These are phyloP conservation scores for Typhlichthys subterraneus DNA, from an alignment of 2,797 vertebrate species.

Conservation along the genomic window DNA sequence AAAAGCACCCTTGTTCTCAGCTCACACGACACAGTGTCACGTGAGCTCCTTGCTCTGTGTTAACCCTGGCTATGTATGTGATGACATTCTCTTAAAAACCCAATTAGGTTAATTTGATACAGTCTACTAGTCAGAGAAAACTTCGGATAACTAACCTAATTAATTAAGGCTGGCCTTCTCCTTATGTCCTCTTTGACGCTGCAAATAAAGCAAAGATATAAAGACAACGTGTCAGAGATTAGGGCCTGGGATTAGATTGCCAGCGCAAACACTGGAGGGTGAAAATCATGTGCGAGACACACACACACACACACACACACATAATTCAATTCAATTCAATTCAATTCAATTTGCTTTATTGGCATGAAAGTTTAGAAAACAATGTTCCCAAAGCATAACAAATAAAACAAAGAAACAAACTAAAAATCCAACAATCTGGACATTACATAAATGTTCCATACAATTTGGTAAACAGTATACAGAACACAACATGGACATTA, in stretches of 20 bases:
- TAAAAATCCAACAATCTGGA: too few species aligned
- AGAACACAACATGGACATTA: too few species aligned
- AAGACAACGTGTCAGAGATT: slow-evolving; percentile 73
- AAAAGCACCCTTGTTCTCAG: slow-evolving; percentile 55
- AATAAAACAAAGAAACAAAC: too few species aligned
- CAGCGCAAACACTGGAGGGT: slow-evolving; percentile 64
- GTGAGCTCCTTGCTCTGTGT: slow-evolving; percentile 56
- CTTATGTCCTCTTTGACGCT: slow-evolving; percentile 66
- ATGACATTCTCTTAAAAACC: slow-evolving; percentile 73
- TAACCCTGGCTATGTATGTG: slow-evolving; percentile 71
- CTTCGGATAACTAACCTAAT: slow-evolving; percentile 83
- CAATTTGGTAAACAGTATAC: too few species aligned
- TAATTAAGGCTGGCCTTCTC: slow-evolving; percentile 77
- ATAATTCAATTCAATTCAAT: too few species aligned
- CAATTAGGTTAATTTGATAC: slow-evolving; percentile 81
- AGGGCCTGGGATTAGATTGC: slow-evolving; percentile 73
- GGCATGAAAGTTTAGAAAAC: too few species aligned
- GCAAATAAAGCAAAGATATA: slow-evolving; percentile 70
- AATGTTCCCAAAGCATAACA: too few species aligned
- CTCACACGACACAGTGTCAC: slow-evolving; percentile 52
- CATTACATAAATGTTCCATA: too few species aligned
- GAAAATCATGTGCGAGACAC: slow-evolving; percentile 5
- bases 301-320: too few species aligned
- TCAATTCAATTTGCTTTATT: too few species aligned
- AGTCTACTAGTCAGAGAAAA: slow-evolving; percentile 67